Evolutionary conservation across 1,140 invertebrate species (phyloP).

Genomic region (Drosophila bifasciata): DNA sequence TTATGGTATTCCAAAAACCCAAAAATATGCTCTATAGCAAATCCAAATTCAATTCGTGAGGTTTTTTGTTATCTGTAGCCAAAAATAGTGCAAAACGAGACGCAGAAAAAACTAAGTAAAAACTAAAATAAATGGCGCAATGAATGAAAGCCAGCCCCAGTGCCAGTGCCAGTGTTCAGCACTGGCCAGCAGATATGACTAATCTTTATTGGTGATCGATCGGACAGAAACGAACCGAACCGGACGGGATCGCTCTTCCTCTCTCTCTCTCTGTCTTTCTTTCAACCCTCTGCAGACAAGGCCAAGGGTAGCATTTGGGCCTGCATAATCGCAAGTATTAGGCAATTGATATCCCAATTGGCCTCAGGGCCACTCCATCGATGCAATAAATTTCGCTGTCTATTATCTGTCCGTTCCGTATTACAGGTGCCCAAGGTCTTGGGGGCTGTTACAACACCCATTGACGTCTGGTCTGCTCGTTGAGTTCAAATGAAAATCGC

Average conservation of each 20-base stretch:
- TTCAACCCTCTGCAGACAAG: constrained; percentile 18
- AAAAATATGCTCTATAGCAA: no score
- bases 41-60: no score
- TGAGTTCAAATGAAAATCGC: constrained; percentile 2
- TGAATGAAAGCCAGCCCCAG: constrained; percentile 19
- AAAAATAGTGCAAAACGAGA: constrained; percentile 50
- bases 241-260: not conserved
- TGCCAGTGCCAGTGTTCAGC: no score
- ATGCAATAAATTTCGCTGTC: not conserved
- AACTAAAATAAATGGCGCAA: constrained; percentile 30
- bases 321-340: constrained; percentile 15
- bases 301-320: constrained; percentile 4
- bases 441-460: constrained; percentile 13
- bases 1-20: no score
- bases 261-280: no score
- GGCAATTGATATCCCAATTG: not conserved
- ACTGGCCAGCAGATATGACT: constrained; percentile 6
- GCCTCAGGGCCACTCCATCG: not conserved
- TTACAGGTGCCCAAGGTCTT: not conserved
- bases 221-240: constrained; percentile 12
- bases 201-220: constrained; percentile 30
- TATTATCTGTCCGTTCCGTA: not conserved
- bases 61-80: constrained; percentile 33
- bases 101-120: constrained; percentile 17
- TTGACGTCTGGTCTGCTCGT: not conserved